phyloP scores from a whole-genome alignment of 2,888 invertebrate genomes.

The Melanostoma scalare region DNA sequence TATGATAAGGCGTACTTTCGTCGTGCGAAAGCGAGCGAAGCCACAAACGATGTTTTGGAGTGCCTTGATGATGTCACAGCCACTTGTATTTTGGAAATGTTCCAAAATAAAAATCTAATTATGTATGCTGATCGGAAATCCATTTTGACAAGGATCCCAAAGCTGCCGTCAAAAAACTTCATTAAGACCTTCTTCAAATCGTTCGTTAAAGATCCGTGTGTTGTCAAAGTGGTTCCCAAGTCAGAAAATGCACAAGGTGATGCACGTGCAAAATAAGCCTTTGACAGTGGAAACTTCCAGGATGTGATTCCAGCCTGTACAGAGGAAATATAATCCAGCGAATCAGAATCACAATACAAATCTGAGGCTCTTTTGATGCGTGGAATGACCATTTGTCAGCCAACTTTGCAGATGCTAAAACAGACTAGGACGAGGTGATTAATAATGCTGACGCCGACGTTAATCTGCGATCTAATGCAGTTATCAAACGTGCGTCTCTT shows the following conservation, averaged over 20 bases:
- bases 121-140: conserved; percentile 93
- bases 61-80: conserved; percentile 96
- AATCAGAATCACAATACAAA: conserved; percentile 85
- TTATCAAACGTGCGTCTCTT: conserved; percentile 94
- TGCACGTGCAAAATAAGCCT: conserved; percentile 87
- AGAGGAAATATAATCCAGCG: conserved; percentile 87
- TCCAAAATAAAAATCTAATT: conserved; percentile 91
- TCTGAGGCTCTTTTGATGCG: conserved; percentile 90
- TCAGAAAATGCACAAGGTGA: conserved; percentile 84
- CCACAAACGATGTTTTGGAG: conserved; percentile 89
- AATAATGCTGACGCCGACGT: conserved; percentile 84
- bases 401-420: conserved; percentile 87
- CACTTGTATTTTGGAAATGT: conserved; percentile 94
- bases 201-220: conserved; percentile 93
- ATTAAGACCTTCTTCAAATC: conserved; percentile 94
- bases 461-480: conserved; percentile 90
- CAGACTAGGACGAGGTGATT: conserved; percentile 88
- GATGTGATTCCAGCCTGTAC: conserved; percentile 90
- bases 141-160: conserved; percentile 86
- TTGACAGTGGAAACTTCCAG: conserved; percentile 89
- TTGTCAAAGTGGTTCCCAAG: conserved; percentile 81
- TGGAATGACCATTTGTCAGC: conserved; percentile 90
- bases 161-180: conserved; percentile 93
- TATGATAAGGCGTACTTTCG: conserved; percentile 94
- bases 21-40: conserved; percentile 92